Evolutionary conservation across 2,888 invertebrate genomes (phyloP).

Genomic region (Pheosia tremula): DNA sequence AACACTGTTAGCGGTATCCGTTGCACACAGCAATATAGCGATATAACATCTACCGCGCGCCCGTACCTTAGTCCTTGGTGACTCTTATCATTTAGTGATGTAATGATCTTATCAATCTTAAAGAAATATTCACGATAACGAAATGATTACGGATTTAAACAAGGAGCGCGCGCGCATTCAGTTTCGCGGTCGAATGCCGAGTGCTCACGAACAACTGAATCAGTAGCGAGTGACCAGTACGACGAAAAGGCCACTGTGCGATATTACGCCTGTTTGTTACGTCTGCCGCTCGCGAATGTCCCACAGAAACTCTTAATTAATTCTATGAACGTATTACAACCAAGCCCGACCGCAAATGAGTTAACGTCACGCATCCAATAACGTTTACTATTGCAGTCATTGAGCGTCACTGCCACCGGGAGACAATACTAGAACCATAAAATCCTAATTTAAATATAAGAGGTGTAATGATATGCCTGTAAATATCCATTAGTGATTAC

Average conservation of each 20-base stretch:
- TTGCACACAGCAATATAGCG: conserved; percentile 46
- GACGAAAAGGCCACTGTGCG: conserved; percentile 24
- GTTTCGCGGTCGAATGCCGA: conserved; percentile 64
- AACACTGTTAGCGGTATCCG: conserved; percentile 51
- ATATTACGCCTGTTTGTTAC: conserved; percentile 34
- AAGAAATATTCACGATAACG: conserved; percentile 71
- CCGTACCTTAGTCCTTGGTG: conserved; percentile 63
- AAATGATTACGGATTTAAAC: conserved; percentile 54
- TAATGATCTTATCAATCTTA: conserved; percentile 80
- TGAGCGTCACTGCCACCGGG: conserved; percentile 10
- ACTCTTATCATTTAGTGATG: conserved; percentile 77
- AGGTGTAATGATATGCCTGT: no score
- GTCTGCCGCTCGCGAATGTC: conserved; percentile 27
- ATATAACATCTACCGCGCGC: conserved; percentile 46
- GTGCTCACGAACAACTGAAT: conserved; percentile 54
- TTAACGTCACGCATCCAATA: conserved; percentile 48
- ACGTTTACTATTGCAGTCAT: conserved; percentile 24
- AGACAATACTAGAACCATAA: neutral
- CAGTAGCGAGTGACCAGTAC: conserved; percentile 46
- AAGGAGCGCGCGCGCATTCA: conserved; percentile 66
- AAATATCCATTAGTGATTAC: no score
- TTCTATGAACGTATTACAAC: conserved; percentile 65
- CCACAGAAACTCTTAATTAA: conserved; percentile 56
- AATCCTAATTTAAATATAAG: neutral
- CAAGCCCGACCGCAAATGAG: conserved; percentile 54